A percentile compares a stretch with the other conserved stretches of the same genome.
These are phyloP conservation scores for Balearica regulorum DNA, from an alignment of 2,797 vertebrate genomes.

Conservation along the genomic window DNA sequence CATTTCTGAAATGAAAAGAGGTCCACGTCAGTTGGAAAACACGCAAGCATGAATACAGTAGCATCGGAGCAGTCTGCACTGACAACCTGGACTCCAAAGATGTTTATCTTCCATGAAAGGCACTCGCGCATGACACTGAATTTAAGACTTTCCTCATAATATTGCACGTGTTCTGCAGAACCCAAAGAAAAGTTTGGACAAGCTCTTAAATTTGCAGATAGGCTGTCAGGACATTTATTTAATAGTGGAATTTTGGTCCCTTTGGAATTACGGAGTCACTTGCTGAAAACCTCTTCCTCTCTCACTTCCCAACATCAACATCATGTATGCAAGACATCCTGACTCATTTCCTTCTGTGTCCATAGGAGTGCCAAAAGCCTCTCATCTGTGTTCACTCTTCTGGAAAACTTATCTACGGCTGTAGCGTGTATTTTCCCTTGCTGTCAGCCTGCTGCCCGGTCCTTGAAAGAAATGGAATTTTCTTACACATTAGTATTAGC, in stretches of 20 bases:
- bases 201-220: not conserved
- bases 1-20: slow-evolving; percentile 68
- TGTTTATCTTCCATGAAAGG: not conserved
- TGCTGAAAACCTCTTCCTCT: not conserved
- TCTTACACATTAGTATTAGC: not conserved
- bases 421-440: not conserved
- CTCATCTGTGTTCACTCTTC: not conserved
- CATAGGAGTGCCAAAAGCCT: not conserved
- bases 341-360: not conserved
- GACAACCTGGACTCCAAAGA: not conserved
- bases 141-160: not conserved
- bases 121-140: not conserved
- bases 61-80: not conserved
- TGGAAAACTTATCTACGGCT: not conserved
- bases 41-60: not conserved
- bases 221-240: not conserved
- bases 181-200: not conserved
- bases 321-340: not conserved
- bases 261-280: not conserved
- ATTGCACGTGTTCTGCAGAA: not conserved
- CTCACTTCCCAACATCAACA: not conserved
- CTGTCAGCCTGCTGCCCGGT: not conserved
- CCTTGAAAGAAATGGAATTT: not conserved
- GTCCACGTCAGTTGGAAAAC: not conserved
- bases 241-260: not conserved